Evolutionary conservation across 2,797 vertebrate genomes (phyloP).

Genomic region (Eulemur albifrons): DNA sequence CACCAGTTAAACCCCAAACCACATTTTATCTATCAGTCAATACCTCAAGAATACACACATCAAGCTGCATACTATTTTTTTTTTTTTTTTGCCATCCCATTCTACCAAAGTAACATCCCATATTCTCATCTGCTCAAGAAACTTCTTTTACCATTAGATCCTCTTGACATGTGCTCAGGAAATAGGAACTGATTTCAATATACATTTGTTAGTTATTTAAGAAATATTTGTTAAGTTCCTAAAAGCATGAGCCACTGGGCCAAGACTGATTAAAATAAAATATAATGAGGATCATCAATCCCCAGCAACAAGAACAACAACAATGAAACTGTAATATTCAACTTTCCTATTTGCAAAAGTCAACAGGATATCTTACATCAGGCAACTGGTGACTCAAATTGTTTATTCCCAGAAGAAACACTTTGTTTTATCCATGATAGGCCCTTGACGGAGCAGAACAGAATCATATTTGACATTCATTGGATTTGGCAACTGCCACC

Average conservation of each 20-base stretch:
- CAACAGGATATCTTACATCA: not conserved
- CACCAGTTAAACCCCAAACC: no score
- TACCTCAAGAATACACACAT: no score
- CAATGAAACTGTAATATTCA: not conserved
- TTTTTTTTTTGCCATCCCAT: no score
- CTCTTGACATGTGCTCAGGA: not conserved
- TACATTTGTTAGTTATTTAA: not conserved
- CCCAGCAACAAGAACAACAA: not conserved
- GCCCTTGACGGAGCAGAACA: not conserved
- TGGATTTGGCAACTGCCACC: not conserved
- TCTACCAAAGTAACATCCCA: no score
- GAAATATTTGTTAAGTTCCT: not conserved
- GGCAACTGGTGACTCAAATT: not conserved
- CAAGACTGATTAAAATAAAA: slow-evolving; percentile 22
- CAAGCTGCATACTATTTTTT: no score
- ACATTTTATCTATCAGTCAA: no score
- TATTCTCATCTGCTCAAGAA: no score
- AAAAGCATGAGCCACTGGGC: not conserved
- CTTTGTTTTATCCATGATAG: not conserved
- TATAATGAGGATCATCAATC: slow-evolving; percentile 7
- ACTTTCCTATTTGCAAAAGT: slow-evolving; percentile 10
- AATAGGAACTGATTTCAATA: not conserved
- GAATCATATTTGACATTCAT: slow-evolving; percentile 37
- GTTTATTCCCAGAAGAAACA: slow-evolving; percentile 28
- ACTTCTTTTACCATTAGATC: no score